These are phyloP conservation scores for Drosophila guanche DNA, from an alignment of 1,140 invertebrate species.

Conservation along the genomic window DNA sequence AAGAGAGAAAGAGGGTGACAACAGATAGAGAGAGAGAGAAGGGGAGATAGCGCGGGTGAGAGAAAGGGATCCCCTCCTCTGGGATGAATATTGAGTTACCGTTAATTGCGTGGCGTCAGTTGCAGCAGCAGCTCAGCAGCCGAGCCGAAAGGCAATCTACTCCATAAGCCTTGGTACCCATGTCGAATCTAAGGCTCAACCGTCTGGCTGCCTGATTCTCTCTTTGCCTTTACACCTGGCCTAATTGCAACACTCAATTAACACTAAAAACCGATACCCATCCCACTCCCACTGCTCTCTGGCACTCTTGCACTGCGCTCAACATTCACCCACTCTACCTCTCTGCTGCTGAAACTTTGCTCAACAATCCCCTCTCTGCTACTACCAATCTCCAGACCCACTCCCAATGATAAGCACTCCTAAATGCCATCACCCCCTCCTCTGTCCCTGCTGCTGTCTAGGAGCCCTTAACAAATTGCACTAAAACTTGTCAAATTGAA, in stretches of 20 bases:
- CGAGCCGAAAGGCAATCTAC: constrained; percentile 11
- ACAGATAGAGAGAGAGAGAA: constrained; percentile 5
- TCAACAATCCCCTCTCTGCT: too few species aligned
- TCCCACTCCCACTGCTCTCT: too few species aligned
- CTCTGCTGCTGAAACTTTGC: too few species aligned
- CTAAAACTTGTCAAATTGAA: constrained; percentile 34
- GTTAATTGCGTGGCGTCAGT: constrained; percentile 60
- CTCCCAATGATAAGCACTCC: too few species aligned
- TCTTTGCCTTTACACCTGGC: constrained; percentile 27
- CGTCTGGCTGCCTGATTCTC: constrained; percentile 2
- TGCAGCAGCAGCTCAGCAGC: too few species aligned
- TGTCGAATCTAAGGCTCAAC: not conserved
- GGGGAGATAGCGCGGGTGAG: not conserved
- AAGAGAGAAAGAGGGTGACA: constrained; percentile 16
- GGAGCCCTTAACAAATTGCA: constrained; percentile 33
- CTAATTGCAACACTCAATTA: constrained; percentile 77
- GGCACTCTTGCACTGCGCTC: too few species aligned
- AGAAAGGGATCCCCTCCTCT: constrained; percentile 43
- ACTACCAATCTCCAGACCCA: too few species aligned
- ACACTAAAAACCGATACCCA: too few species aligned
- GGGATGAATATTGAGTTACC: constrained; percentile 72
- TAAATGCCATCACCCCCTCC: too few species aligned
- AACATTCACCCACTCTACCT: too few species aligned
- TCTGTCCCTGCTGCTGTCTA: too few species aligned
- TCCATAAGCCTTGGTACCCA: not conserved